Evolutionary conservation across 2,797 vertebrate genomes (phyloP).

Genomic region (Apogon talboti): DNA sequence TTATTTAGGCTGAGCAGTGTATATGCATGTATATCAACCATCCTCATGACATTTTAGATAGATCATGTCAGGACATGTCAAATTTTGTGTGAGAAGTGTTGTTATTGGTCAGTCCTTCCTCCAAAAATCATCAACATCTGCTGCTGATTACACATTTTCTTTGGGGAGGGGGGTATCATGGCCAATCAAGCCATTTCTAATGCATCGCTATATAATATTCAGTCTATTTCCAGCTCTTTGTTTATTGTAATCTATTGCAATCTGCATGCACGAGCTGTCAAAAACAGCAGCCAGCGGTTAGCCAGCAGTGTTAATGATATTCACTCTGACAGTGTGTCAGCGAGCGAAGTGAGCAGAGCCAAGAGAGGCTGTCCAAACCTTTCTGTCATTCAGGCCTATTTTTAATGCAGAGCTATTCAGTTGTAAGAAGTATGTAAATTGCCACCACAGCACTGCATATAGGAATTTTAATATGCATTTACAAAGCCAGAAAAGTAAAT

Average conservation of each 20-base stretch:
- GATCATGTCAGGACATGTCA: too few species aligned
- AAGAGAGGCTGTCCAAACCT: constrained; percentile 20
- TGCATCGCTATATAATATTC: constrained; percentile 1
- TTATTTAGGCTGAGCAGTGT: too few species aligned
- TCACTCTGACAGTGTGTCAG: constrained; percentile 33
- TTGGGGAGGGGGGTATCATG: not conserved
- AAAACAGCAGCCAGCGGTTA: constrained; percentile 45
- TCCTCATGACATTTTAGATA: too few species aligned
- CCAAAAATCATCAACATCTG: too few species aligned
- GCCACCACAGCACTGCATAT: constrained; percentile 2
- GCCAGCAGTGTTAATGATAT: constrained; percentile 27
- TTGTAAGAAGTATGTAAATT: constrained; percentile 15
- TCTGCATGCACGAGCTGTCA: constrained; percentile 46
- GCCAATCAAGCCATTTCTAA: constrained; percentile 5
- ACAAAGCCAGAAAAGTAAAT: not conserved
- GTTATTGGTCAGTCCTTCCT: too few species aligned
- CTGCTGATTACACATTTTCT: not conserved
- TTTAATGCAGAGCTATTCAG: constrained; percentile 12
- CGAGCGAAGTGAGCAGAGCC: constrained; percentile 3
- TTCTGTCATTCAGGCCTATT: not conserved
- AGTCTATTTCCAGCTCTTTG: constrained; percentile 14
- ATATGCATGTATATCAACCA: too few species aligned
- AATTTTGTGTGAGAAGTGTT: too few species aligned
- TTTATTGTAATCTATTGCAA: constrained; percentile 29
- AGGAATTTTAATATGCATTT: constrained; percentile 1